These are phyloP conservation scores for Slavum lentiscoides DNA, from an alignment of 2,888 invertebrate genomes.

Conservation along the genomic window DNA sequence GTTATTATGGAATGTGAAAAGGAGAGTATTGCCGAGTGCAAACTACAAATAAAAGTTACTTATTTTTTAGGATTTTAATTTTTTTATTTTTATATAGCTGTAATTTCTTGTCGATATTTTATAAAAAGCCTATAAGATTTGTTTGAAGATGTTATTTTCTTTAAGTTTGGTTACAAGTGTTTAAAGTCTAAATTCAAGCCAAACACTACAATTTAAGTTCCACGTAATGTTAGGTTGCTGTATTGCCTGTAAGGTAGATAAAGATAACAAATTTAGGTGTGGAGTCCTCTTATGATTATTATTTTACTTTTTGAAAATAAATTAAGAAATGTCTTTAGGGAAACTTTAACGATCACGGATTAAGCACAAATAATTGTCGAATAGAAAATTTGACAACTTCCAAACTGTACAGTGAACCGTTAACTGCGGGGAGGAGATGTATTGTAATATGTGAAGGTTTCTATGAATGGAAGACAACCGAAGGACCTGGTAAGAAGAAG, in stretches of 20 bases:
- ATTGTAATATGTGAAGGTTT: constrained; percentile 79
- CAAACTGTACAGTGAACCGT: constrained; percentile 69
- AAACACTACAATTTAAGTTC: too few relatives aligned
- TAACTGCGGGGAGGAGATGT: constrained; percentile 74
- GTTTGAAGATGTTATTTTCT: too few relatives aligned
- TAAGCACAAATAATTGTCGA: constrained; percentile 79
- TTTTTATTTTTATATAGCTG: too few relatives aligned
- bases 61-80: too few relatives aligned
- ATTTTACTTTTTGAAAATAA: constrained; percentile 8
- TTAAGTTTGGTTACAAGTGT: too few relatives aligned
- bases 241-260: background rate
- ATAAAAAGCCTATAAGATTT: too few relatives aligned
- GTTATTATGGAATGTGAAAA: too few relatives aligned
- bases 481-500: constrained; percentile 64
- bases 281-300: background rate
- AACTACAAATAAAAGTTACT: too few relatives aligned
- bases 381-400: constrained; percentile 73
- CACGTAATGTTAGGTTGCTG: too few relatives aligned
- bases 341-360: constrained; percentile 62
- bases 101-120: too few relatives aligned
- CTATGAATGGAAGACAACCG: constrained; percentile 79
- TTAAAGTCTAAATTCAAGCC: too few relatives aligned
- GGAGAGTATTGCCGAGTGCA: too few relatives aligned
- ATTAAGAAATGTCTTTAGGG: background rate
- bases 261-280: background rate